Evolutionary conservation across 2,797 vertebrate genomes (phyloP).

Genomic region (Parotocinclus haroldoi): DNA sequence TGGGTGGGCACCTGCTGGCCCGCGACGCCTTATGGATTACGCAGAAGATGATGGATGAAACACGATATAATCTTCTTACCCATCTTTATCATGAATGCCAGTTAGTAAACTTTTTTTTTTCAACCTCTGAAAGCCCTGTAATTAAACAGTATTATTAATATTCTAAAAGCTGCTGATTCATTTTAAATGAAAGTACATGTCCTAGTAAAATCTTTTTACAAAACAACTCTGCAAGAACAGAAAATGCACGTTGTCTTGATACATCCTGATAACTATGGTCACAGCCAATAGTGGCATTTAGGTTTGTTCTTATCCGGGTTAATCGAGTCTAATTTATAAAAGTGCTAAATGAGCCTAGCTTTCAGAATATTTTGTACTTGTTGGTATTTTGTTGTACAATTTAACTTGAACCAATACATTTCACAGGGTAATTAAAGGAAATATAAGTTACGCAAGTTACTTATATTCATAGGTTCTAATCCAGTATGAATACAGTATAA

Average conservation of each 20-base stretch:
- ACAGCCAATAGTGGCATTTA: background rate
- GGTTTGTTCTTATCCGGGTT: conserved; percentile 7
- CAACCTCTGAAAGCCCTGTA: too few species aligned
- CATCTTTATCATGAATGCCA: too few species aligned
- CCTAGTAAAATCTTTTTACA: background rate
- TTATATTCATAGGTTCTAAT: too few species aligned
- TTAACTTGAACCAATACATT: background rate
- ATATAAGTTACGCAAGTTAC: too few species aligned
- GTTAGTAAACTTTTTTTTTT: too few species aligned
- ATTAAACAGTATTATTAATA: too few species aligned
- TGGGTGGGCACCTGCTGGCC: too few species aligned
- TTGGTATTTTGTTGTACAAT: conserved; percentile 8
- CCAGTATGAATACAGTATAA: too few species aligned
- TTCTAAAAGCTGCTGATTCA: too few species aligned
- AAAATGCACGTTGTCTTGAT: background rate
- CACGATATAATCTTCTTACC: too few species aligned
- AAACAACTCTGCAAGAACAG: background rate
- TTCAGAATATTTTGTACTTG: conserved; percentile 10
- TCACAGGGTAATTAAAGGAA: conserved; percentile 5
- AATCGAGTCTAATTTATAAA: conserved; percentile 1
- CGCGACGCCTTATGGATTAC: too few species aligned
- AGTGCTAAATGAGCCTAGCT: background rate
- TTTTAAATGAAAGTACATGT: background rate
- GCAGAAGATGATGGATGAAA: too few species aligned
- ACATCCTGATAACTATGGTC: background rate